Base-by-base conservation (phyloP, 2,888 invertebrate genomes). In the Gastracanthus pulcherrimus region DNA sequence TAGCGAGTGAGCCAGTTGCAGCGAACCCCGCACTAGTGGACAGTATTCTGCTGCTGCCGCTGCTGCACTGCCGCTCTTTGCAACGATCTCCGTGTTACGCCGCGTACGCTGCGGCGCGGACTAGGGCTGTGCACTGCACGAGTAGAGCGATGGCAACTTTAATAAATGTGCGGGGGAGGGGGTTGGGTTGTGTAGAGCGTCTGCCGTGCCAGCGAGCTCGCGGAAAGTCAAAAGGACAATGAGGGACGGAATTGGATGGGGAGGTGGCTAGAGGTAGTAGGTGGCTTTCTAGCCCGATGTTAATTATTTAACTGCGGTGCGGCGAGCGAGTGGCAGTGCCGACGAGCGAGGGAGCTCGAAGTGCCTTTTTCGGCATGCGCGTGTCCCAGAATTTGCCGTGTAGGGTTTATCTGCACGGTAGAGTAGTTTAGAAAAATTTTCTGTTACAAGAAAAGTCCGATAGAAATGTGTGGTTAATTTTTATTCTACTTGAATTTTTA, bases 221-320 rank as follows among this genome's bases (percentile, higher is more conserved):
- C 23, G 58, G 26, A 66, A 38, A 38, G 67, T n/a, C 16, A 41
- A 29, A 23, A 9, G 67, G 67, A 67, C 41, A 45, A 45, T 41
- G 41, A 5, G 26, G 13, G 58, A 23, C 26, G 13, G 4, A 7
- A 13, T 11, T 26, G 29, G 26, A 13, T 6, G 19, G 23, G 67
- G 34, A 29, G 62, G 34, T 31, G n/a, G n/a, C n/a, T n/a, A n/a
- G n/a, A n/a, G n/a, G n/a, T 34, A 62, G 16, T 19, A 9, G 31
- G 5, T 58, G 13, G 16, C 9, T 60, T 13, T 60, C 16, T n/a
- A n/a, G 13, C n/a, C 16, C 26, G 36, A 45, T 45, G 29, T 45
- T 67, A 67, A 67, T 67, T 45, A 45, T 67, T 67, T 67, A 67
- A 41, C 41, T 64, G 64, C 36, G 36, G 36, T n/a, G 23, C 19